Conservation (phyloP, 2,888 invertebrate genomes). For the Ennomos erosarius region DNA sequence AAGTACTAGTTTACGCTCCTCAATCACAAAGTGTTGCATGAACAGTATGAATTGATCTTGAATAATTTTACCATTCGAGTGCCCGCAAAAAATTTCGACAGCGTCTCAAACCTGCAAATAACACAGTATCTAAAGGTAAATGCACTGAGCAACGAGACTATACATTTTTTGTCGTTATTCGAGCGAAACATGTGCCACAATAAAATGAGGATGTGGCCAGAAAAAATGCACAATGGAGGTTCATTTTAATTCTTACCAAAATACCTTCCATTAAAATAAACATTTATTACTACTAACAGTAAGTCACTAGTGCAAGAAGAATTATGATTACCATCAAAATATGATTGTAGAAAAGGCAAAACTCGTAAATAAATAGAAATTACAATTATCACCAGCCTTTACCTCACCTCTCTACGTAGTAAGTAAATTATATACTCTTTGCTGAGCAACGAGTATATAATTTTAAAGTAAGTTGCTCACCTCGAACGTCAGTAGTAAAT, state of each 20-base stretch:
- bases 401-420: too few species aligned
- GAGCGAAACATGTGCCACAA: slow-evolving; percentile 80
- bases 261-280: background rate
- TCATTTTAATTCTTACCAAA: slow-evolving; percentile 33
- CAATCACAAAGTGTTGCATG: slow-evolving; percentile 47
- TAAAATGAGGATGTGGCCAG: slow-evolving; percentile 83
- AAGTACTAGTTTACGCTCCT: slow-evolving; percentile 36
- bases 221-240: slow-evolving; percentile 79
- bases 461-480: too few species aligned
- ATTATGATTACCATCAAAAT: background rate
- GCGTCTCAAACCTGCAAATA: slow-evolving; percentile 56
- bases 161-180: slow-evolving; percentile 74
- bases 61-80: slow-evolving; percentile 49
- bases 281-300: background rate
- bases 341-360: slow-evolving; percentile 7
- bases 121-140: slow-evolving; percentile 60
- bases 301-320: background rate
- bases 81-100: slow-evolving; percentile 40
- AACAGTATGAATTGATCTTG: slow-evolving; percentile 39
- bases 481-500: too few species aligned
- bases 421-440: too few species aligned
- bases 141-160: slow-evolving; percentile 59
- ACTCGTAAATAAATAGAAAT: slow-evolving; percentile 16
- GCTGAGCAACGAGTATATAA: too few species aligned
- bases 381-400: slow-evolving; percentile 11